These are phyloP conservation scores for Motacilla alba DNA, from an alignment of 2,113 vertebrate genomes.

Conservation along the genomic window DNA sequence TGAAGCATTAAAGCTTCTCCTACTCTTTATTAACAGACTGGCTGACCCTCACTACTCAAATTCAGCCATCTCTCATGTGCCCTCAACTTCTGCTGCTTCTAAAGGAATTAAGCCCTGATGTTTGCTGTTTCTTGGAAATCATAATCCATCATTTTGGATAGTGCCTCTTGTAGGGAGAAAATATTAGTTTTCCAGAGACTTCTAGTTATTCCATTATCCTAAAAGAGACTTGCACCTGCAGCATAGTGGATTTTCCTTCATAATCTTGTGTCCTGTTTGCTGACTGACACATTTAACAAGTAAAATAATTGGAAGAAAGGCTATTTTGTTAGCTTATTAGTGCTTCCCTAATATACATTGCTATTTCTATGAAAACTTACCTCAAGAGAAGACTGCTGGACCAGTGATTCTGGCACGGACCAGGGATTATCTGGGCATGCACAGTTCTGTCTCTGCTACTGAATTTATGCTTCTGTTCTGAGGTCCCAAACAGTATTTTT, in stretches of 20 bases:
- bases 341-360: neutral
- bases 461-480: neutral
- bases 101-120: neutral
- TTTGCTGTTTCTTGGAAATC: slow-evolving; percentile 6
- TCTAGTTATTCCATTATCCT: neutral
- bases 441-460: neutral
- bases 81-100: neutral
- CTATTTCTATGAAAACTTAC: neutral
- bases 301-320: neutral
- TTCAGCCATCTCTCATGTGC: neutral
- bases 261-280: neutral
- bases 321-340: neutral
- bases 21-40: neutral
- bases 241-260: neutral
- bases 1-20: neutral
- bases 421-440: neutral
- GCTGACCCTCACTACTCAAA: neutral
- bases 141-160: neutral
- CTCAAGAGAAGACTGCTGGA: neutral
- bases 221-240: neutral
- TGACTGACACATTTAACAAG: neutral
- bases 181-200: neutral
- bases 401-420: neutral
- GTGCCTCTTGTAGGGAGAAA: neutral
- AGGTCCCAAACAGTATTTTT: neutral